These are phyloP conservation scores for Apostichopus japonicus DNA, from an alignment of 35 echinoderm and acorn worm genomes.

Conservation along the genomic window DNA sequence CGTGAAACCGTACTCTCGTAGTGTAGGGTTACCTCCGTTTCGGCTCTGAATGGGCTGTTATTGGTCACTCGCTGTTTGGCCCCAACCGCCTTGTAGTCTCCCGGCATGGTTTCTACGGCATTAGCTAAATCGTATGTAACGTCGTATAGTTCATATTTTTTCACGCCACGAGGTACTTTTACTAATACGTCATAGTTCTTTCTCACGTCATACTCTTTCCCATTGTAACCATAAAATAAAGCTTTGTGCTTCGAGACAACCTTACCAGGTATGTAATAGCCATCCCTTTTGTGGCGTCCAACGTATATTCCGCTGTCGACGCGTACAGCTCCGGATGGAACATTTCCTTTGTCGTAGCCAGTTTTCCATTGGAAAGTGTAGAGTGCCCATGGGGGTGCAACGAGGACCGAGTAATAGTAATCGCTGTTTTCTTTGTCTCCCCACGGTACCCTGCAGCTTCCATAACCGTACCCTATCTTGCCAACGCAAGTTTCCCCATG, in stretches of 20 bases:
- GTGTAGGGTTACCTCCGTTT: background rate
- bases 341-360: background rate
- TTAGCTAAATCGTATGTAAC: constrained; percentile 6
- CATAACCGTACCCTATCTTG: background rate
- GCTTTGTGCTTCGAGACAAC: constrained; percentile 1
- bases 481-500: constrained; percentile 5
- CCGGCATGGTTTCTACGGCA: background rate
- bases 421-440: constrained; percentile 23
- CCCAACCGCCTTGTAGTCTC: background rate
- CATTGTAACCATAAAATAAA: constrained; percentile 35
- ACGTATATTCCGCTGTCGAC: constrained; percentile 5
- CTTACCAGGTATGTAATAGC: background rate
- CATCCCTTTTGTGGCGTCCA: constrained; percentile 12
- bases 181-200: constrained; percentile 7
- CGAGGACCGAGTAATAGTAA: background rate
- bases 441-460: constrained; percentile 7
- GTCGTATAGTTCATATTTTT: background rate
- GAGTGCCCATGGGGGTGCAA: background rate
- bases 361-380: background rate
- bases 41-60: background rate
- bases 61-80: constrained; percentile 7
- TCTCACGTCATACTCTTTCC: background rate
- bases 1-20: background rate
- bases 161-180: background rate
- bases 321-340: background rate